Evolutionary conservation across 2,113 vertebrate genomes (phyloP).

Genomic region (Cinclus mexicanus): DNA sequence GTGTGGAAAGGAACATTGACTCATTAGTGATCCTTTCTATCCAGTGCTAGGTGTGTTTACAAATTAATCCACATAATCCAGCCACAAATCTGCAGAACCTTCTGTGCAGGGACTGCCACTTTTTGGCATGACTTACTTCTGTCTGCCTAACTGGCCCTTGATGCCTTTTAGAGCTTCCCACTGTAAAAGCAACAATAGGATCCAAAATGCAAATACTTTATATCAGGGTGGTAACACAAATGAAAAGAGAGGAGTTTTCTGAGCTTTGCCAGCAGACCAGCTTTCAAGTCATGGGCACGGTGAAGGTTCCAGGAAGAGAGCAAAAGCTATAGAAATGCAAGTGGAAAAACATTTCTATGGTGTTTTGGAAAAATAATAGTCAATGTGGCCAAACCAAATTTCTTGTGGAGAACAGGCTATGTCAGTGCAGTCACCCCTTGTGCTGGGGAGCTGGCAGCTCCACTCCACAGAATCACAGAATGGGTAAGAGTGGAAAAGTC

Average conservation of each 20-base stretch:
- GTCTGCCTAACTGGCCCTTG: background rate
- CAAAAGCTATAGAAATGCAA: background rate
- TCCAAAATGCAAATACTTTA: background rate
- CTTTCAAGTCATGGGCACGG: background rate
- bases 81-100: background rate
- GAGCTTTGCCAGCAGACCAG: background rate
- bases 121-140: background rate
- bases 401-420: background rate
- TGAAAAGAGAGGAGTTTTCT: background rate
- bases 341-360: background rate
- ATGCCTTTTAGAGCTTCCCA: background rate
- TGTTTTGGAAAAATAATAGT: background rate
- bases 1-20: background rate
- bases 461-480: fast-evolving
- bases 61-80: background rate
- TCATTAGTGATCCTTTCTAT: background rate
- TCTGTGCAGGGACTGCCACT: background rate
- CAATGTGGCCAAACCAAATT: background rate
- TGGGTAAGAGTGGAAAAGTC: background rate
- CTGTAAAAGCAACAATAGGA: background rate
- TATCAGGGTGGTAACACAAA: background rate
- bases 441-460: background rate
- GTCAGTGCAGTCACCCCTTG: fast-evolving
- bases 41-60: background rate
- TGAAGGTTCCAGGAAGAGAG: background rate